Percentiles rank a stretch among this genome's conserved stretches.
These are phyloP conservation scores for Dipodomys stephensi DNA, from an alignment of 2,113 vertebrate genomes.

Conservation along the genomic window DNA sequence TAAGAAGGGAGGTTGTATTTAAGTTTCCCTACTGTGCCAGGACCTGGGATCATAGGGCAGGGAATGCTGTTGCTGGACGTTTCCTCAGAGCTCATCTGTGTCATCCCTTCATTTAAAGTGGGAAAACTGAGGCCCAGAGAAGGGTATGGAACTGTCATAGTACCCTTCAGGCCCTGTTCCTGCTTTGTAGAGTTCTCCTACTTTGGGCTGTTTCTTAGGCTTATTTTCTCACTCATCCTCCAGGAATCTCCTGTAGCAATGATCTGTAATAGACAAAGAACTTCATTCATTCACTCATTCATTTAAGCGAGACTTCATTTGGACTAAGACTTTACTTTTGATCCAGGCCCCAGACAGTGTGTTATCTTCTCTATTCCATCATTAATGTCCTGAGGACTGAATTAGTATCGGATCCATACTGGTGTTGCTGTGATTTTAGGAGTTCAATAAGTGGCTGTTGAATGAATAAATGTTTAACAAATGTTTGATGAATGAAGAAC, in stretches of 20 bases:
- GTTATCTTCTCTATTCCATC: background rate
- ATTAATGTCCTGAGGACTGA: background rate
- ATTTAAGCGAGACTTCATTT: slow-evolving; percentile 16
- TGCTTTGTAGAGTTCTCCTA: background rate
- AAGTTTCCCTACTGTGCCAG: background rate
- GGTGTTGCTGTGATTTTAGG: background rate
- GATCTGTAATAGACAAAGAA: background rate
- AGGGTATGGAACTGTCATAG: background rate
- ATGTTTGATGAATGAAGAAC: background rate
- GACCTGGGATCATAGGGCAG: background rate
- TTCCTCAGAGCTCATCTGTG: background rate
- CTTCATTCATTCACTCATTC: slow-evolving; percentile 14
- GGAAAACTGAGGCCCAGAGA: slow-evolving; percentile 25
- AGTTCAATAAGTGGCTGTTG: slow-evolving; percentile 1
- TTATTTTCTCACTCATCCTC: background rate
- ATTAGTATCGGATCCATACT: background rate
- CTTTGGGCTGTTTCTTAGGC: background rate
- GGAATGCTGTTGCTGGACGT: background rate
- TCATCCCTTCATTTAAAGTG: background rate
- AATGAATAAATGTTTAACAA: slow-evolving; percentile 44
- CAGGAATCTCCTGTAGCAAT: background rate
- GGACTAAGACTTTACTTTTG: slow-evolving; percentile 12
- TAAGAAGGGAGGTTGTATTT: slow-evolving; percentile 63
- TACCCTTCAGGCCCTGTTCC: background rate
- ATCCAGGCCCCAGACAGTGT: background rate